Percentiles rank a stretch among this genome's conserved stretches.
Conservation (phyloP, 2,113 vertebrate genomes). For the Zosterops pallidus region DNA sequence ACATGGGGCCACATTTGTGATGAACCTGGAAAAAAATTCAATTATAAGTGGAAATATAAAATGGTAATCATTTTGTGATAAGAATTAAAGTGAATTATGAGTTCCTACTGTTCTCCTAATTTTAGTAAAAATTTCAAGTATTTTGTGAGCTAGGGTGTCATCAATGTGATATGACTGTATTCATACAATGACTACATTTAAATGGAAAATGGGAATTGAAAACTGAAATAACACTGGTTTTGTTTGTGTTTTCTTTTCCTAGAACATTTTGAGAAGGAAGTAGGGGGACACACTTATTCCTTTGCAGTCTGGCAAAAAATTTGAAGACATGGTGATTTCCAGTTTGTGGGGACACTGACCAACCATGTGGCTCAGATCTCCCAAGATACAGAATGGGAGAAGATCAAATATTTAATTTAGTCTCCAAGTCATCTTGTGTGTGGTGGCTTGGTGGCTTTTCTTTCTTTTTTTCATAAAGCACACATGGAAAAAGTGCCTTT, state of each 20-base stretch:
- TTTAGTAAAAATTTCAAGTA: background rate
- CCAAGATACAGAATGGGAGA: background rate
- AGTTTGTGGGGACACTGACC: background rate
- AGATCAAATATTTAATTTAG: background rate
- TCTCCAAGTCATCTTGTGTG: background rate
- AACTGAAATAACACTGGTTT: background rate
- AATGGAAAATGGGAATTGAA: background rate
- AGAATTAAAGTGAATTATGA: background rate
- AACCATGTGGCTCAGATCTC: background rate
- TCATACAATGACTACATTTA: background rate
- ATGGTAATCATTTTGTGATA: background rate
- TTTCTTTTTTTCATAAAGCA: background rate
- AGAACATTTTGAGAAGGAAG: background rate
- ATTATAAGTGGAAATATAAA: background rate
- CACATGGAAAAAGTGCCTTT: background rate
- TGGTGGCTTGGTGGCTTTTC: fast-evolving
- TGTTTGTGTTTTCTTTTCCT: background rate
- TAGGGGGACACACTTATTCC: background rate
- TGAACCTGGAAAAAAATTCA: background rate
- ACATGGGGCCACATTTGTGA: background rate
- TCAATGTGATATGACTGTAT: background rate
- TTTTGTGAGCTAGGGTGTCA: background rate
- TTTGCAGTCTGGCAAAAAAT: background rate
- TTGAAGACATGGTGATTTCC: background rate
- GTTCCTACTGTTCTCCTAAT: background rate